Evolutionary conservation across 2,888 invertebrate genomes (phyloP).

Genomic region (Cerceris rybyensis): DNA sequence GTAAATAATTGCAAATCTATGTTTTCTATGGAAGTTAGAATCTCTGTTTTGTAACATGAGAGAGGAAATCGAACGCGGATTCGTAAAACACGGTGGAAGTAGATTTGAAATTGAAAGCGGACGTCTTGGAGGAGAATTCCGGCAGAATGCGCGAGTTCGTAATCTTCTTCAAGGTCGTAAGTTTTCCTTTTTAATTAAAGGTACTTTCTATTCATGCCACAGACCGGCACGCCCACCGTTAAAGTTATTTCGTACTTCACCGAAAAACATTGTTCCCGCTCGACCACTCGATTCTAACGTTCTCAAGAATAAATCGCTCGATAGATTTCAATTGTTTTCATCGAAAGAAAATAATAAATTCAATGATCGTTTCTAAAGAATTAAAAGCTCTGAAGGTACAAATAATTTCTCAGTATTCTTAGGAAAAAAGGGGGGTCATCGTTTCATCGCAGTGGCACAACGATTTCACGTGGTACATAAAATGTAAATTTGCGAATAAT

Average conservation of each 20-base stretch:
- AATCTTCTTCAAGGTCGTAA: conserved; percentile 66
- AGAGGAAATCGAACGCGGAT: background rate
- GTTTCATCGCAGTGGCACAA: too few species aligned
- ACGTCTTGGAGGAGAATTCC: conserved; percentile 12
- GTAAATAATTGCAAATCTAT: too few species aligned
- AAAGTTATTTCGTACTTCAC: conserved; percentile 63
- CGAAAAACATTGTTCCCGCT: conserved; percentile 54
- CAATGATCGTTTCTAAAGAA: conserved; percentile 9
- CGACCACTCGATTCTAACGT: conserved; percentile 32
- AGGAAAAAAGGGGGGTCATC: too few species aligned
- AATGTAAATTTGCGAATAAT: background rate
- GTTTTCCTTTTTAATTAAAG: conserved; percentile 75
- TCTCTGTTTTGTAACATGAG: too few species aligned
- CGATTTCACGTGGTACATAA: too few species aligned
- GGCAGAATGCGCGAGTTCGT: conserved; percentile 44
- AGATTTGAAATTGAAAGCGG: conserved; percentile 8
- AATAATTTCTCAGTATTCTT: background rate
- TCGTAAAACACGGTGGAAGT: background rate
- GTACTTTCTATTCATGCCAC: conserved; percentile 70
- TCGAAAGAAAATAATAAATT: conserved; percentile 25
- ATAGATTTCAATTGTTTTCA: conserved; percentile 55
- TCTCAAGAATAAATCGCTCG: conserved; percentile 11
- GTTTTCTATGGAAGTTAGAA: too few species aligned
- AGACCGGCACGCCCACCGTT: conserved; percentile 61
- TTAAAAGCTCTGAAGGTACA: background rate